Evolutionary conservation across 2,797 vertebrate genomes (phyloP), one percentile per base, ranked within the genome.

Genomic region (Zenarchopterus dispar): DNA sequence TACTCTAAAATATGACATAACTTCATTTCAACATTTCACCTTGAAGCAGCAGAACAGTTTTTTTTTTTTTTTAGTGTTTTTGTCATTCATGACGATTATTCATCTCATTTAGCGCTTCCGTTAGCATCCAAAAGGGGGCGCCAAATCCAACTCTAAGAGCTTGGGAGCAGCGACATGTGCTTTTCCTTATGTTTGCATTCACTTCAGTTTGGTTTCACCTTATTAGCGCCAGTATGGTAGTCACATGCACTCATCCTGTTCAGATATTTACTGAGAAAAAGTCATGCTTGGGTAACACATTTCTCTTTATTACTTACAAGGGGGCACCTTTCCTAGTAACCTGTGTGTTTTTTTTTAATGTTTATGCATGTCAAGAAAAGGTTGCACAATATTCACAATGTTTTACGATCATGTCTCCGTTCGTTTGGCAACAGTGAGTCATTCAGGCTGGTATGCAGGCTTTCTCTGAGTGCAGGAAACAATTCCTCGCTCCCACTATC

Each of bases 341-440:
- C 18, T 26, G 17, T 26, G 21, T 5, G 21, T 50, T 42, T 43
- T 43, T 18, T 46, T 46, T 46, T 10, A 6, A n/a, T 10, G n/a
- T 21, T 43, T 7, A 21, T n/a, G 21, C 9, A 6, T 10, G 44
- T 59, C 2, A 36, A 44, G 42, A 46, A 39, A 31, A 18, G 19
- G 48, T 39, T 39, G 15, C 36, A 39, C 36, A 49, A 17, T 13
- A 77, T 81, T 72, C 49, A 57, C 51, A 62, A 54, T 57, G 28
- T 72, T 88, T 84, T 84, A 83, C 51, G 72, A 57, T 31, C 43
- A 11, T 52, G 43, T 50, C 59, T 56, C 17, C 23, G 70, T 83
- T 88, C 70, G 68, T 77, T 69, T 86, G 86, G 77, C 78, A 82
- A 71, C 78, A 57, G 33, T 81, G 82, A 83, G 71, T 84, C 86